Evolutionary conservation across 2,113 vertebrate genomes (phyloP), one percentile per base, ranked within the genome.

Genomic region (Lepus americanus): DNA sequence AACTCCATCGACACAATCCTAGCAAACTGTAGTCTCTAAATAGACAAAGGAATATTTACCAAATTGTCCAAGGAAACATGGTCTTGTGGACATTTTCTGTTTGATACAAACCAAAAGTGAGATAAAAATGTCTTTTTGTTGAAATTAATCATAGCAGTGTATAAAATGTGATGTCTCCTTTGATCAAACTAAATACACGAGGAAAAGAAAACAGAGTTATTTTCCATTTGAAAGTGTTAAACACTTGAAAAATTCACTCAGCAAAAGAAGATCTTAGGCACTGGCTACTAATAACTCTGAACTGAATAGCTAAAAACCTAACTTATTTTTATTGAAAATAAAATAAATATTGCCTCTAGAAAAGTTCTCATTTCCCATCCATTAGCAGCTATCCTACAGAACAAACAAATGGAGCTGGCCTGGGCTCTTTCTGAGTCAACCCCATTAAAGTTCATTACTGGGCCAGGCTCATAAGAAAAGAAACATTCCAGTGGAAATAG

Each of bases 161-260:
- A 69, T 53, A n/a, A 93, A 81, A 44, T 59, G 44, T n/a, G 44
- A 85, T 76, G 9, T 29, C 77, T 63, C 59, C 39, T 63, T 81
- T 77, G 23, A 76, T 92, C 44, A 31, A 67, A 39, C 44, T 86
- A 36, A 76, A 55, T 79, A 36, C 33, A 70, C 53, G 79, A 63
- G 27, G 6, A 8, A 90, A 51, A 29, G 61, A 44, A 36, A 95
- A 51, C 2, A 53, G 9, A 92, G 74, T 74, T 81, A 55, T 80
- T 76, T 96, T 76, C 29, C 19, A 73, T 25, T 94, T 83, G 27
- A 36, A 78, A 90, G 1, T 66, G 9, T 64, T 66, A 87, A 72
- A 17, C 44, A 19, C 11, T 49, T 70, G 16, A 93, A 90, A 92
- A 83, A 20, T 72, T 44, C 17, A 83, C 20, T 70, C 36, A 66